These are phyloP conservation scores for Climacteris rufus DNA, from an alignment of 2,113 vertebrate genomes.

Conservation along the genomic window DNA sequence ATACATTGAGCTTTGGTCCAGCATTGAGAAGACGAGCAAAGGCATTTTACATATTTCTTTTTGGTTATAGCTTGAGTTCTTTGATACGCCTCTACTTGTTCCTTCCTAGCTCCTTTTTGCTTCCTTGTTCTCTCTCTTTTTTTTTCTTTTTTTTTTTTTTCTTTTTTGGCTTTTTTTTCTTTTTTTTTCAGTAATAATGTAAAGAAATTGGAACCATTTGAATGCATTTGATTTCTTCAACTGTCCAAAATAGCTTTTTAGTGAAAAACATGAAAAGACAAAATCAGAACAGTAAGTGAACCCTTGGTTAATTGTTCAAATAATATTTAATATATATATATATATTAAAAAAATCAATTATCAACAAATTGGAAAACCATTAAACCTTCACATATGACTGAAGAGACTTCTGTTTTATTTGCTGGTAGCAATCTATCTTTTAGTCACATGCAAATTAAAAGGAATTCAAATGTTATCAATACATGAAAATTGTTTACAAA, in stretches of 20 bases:
- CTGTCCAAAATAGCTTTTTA: slow-evolving; percentile 54
- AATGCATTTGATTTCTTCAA: slow-evolving; percentile 61
- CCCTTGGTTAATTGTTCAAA: slow-evolving; percentile 14
- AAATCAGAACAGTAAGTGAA: slow-evolving; percentile 30
- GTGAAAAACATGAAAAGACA: slow-evolving; percentile 38
- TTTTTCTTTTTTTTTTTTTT: not conserved
- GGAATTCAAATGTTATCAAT: slow-evolving; percentile 18
- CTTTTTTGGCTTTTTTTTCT: not conserved
- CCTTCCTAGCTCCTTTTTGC: slow-evolving; percentile 73
- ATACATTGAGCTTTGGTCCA: slow-evolving; percentile 98
- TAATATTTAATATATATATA: not conserved
- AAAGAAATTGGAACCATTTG: slow-evolving; percentile 64
- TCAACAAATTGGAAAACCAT: slow-evolving; percentile 55
- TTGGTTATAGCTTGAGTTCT: slow-evolving; percentile 96
- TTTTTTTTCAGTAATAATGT: not conserved
- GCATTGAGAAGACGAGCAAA: slow-evolving; percentile 91
- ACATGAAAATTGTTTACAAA: slow-evolving; percentile 59
- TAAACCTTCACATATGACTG: slow-evolving; percentile 53
- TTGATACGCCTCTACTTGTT: slow-evolving; percentile 83
- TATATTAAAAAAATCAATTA: not conserved
- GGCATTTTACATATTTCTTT: slow-evolving; percentile 85
- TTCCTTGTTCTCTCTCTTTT: slow-evolving; percentile 57
- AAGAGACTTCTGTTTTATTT: slow-evolving; percentile 58
- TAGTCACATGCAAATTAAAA: slow-evolving; percentile 66
- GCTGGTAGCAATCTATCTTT: slow-evolving; percentile 63